Conservation (phyloP, 2,797 vertebrate genomes). For the Neomorphus geoffroyi region DNA sequence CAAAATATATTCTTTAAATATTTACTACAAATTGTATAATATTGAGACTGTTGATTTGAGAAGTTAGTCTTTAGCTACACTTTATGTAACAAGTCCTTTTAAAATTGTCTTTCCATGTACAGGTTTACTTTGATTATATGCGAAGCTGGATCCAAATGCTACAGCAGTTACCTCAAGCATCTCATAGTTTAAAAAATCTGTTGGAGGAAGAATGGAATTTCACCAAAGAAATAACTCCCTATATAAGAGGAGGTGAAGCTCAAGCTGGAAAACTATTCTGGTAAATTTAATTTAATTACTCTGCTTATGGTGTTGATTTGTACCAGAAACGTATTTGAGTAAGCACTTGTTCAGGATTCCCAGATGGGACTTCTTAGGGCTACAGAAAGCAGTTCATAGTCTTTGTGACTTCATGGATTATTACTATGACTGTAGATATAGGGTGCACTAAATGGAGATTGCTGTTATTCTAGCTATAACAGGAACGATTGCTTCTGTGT, state of each 20-base stretch:
- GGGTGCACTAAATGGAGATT: background rate
- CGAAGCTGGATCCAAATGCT: constrained; percentile 99
- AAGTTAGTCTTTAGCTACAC: background rate
- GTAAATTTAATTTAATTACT: constrained; percentile 70
- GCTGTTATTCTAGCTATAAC: background rate
- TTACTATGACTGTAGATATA: background rate
- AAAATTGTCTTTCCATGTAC: constrained; percentile 28
- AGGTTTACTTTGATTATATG: constrained; percentile 99
- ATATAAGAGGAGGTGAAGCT: constrained; percentile 95
- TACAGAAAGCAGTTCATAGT: background rate
- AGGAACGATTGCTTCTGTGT: background rate
- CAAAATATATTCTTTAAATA: background rate
- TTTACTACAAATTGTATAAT: background rate
- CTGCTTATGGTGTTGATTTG: background rate
- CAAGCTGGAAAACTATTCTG: constrained; percentile 98
- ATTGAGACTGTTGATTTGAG: background rate
- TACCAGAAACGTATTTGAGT: background rate
- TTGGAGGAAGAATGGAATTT: constrained; percentile 99
- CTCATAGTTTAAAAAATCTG: constrained; percentile 98
- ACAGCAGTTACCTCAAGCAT: constrained; percentile 97
- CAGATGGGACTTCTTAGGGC: background rate
- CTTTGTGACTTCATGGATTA: background rate
- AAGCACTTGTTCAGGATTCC: background rate
- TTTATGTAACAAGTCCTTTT: background rate
- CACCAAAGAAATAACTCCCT: constrained; percentile 98